A percentile compares a stretch with the other conserved stretches of the same genome.
Conservation (phyloP, 2,113 vertebrate genomes). For the Lepisosteus osseus region DNA sequence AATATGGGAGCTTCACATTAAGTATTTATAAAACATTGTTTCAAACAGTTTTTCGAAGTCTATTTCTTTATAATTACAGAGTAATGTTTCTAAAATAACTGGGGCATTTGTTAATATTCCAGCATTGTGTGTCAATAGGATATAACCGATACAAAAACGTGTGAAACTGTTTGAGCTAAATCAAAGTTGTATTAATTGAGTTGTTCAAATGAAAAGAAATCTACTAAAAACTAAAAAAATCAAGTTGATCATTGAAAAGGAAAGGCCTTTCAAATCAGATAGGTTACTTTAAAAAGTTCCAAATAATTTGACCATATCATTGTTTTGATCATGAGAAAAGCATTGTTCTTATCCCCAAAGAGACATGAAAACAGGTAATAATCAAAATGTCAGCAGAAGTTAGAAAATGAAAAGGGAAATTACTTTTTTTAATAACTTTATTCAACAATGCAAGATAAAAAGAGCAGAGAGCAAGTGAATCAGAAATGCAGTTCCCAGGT, state of each 20-base stretch:
- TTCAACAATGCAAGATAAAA: conserved; percentile 26
- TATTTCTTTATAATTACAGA: conserved; percentile 80
- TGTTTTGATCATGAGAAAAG: background rate
- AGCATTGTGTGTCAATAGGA: conserved; percentile 49
- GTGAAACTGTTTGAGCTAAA: too few relatives aligned
- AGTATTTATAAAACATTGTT: conserved; percentile 81
- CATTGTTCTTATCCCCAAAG: conserved; percentile 5
- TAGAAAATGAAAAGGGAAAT: conserved; percentile 17
- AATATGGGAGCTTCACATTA: conserved; percentile 84
- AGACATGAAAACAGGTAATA: conserved; percentile 12
- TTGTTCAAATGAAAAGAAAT: too few relatives aligned
- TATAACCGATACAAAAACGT: conserved; percentile 26
- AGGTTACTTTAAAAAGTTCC: too few relatives aligned
- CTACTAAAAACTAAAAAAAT: too few relatives aligned
- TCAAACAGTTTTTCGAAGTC: conserved; percentile 78
- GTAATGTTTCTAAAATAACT: conserved; percentile 62
- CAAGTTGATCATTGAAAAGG: too few relatives aligned
- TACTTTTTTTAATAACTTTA: conserved; percentile 20
- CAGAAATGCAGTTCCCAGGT: conserved; percentile 19
- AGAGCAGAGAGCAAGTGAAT: conserved; percentile 26
- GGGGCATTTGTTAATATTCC: conserved; percentile 67
- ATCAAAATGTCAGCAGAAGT: conserved; percentile 23
- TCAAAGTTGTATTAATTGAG: too few relatives aligned
- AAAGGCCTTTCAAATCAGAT: too few relatives aligned
- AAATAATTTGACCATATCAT: too few relatives aligned